These are phyloP conservation scores for Plumapathes pennacea DNA, from an alignment of 92 coral and sea anemone species.

Conservation along the genomic window DNA sequence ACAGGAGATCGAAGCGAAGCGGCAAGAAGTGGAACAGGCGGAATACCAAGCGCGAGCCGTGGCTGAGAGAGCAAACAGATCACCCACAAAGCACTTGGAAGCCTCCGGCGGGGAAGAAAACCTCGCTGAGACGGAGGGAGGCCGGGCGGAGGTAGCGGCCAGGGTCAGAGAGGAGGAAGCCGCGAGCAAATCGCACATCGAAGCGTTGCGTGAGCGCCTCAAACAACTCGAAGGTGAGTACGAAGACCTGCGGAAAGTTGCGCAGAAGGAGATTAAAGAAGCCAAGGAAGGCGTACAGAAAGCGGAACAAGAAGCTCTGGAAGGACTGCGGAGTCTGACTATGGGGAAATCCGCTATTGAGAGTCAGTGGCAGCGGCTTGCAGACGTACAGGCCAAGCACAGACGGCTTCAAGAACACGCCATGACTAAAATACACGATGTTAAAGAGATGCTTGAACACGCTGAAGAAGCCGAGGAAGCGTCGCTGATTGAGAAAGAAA, in stretches of 20 bases:
- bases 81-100: constrained; percentile 31
- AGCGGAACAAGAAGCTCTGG: constrained; percentile 89
- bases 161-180: constrained; percentile 51
- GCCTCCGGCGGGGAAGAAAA: constrained; percentile 14
- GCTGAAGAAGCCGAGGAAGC: constrained; percentile 97
- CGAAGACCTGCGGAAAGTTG: constrained; percentile 80
- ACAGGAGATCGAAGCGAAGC: constrained; percentile 82
- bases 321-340: constrained; percentile 90
- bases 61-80: constrained; percentile 37
- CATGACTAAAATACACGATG: constrained; percentile 77
- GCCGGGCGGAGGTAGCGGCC: constrained; percentile 32
- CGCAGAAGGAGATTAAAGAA: constrained; percentile 77
- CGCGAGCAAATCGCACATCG: constrained; percentile 84
- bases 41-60: constrained; percentile 71
- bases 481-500: constrained; percentile 89
- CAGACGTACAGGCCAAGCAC: constrained; percentile 89
- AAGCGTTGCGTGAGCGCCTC: constrained; percentile 75
- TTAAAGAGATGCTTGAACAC: constrained; percentile 84
- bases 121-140: constrained; percentile 17
- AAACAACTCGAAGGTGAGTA: constrained; percentile 85
- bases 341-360: constrained; percentile 98
- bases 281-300: constrained; percentile 88
- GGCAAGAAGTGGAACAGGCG: constrained; percentile 83
- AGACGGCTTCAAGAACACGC: constrained; percentile 85
- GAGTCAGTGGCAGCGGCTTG: constrained; percentile 81